Conservation (phyloP, 2,888 invertebrate species). For the Strigamia transsilvanica region DNA sequence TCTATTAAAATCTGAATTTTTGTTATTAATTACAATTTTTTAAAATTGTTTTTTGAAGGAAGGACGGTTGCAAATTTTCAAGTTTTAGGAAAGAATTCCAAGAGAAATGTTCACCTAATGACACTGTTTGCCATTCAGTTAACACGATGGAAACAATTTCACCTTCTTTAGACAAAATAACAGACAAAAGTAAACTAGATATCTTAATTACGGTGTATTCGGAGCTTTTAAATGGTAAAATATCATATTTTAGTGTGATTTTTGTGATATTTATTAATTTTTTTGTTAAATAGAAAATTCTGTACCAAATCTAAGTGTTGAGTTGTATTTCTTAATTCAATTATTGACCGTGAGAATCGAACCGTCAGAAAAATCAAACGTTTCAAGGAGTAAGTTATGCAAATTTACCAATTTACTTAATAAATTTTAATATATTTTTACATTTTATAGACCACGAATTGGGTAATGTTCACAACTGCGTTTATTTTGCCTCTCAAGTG, state of each 20-base stretch:
- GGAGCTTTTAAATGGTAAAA: neutral
- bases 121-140: neutral
- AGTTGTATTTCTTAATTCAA: slow-evolving; percentile 75
- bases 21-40: neutral
- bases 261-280: neutral
- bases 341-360: slow-evolving; percentile 68
- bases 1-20: neutral
- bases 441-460: slow-evolving; percentile 53
- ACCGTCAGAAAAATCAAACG: slow-evolving; percentile 55
- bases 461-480: slow-evolving; percentile 70
- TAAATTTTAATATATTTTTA: slow-evolving; percentile 6
- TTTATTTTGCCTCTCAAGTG: slow-evolving; percentile 77
- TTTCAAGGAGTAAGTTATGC: slow-evolving; percentile 4
- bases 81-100: neutral
- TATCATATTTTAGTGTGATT: neutral
- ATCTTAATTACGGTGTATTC: neutral
- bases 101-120: neutral
- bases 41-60: neutral
- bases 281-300: slow-evolving; percentile 64
- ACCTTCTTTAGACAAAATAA: neutral
- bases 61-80: neutral
- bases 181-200: slow-evolving; percentile 1
- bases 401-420: neutral
- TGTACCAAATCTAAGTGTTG: slow-evolving; percentile 73
- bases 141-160: slow-evolving; percentile 37